Evolutionary conservation across 2,888 invertebrate genomes (phyloP).

Genomic region (Dione juno): DNA sequence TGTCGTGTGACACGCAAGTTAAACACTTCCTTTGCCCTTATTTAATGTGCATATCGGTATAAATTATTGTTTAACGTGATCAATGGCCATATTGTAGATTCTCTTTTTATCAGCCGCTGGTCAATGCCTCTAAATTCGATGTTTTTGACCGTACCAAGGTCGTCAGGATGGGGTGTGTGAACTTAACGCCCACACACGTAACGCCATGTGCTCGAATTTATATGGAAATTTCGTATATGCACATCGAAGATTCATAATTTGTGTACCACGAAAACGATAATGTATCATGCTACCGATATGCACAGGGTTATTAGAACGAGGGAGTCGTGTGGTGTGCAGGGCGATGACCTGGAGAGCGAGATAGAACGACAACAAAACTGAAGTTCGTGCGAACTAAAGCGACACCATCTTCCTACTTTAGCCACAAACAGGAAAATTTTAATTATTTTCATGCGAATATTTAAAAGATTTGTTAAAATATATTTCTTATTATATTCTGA

Average conservation of each 20-base stretch:
- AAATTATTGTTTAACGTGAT: conserved; percentile 72
- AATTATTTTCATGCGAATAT: not conserved
- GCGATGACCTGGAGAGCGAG: conserved; percentile 79
- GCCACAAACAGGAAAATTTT: conserved; percentile 19
- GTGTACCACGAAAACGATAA: conserved; percentile 57
- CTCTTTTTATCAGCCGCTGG: conserved; percentile 59
- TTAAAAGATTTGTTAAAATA: not conserved
- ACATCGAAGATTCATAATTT: conserved; percentile 36
- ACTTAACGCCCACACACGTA: conserved; percentile 57
- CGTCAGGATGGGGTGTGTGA: conserved; percentile 71
- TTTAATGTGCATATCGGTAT: conserved; percentile 72
- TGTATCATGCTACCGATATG: conserved; percentile 61
- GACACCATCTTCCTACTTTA: conserved; percentile 34
- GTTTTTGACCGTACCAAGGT: conserved; percentile 77
- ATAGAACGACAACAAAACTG: conserved; percentile 80
- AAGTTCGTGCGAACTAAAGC: conserved; percentile 69
- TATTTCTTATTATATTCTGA: not conserved
- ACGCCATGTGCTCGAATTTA: conserved; percentile 34
- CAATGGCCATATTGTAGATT: conserved; percentile 64
- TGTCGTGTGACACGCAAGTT: conserved; percentile 68
- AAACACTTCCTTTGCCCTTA: conserved; percentile 72
- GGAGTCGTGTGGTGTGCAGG: conserved; percentile 70
- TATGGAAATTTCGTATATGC: conserved; percentile 33
- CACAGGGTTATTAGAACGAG: conserved; percentile 77
- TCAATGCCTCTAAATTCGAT: conserved; percentile 70